A percentile compares a stretch with the other conserved stretches of the same genome.
Evolutionary conservation across 2,888 invertebrate species (phyloP).

Genomic region (Meliscaeva auricollis): DNA sequence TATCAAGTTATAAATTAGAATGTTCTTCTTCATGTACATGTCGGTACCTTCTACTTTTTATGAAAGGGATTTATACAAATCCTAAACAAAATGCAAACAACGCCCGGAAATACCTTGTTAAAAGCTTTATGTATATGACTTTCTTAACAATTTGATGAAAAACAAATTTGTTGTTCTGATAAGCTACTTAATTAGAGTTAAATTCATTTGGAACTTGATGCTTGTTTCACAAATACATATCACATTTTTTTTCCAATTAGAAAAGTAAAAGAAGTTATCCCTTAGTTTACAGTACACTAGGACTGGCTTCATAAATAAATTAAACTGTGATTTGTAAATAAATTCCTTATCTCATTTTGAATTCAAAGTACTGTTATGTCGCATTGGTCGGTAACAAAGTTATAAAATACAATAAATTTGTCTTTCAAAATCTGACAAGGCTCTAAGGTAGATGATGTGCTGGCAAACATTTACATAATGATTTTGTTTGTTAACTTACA

Average conservation of each 20-base stretch:
- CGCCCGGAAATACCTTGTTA: not conserved
- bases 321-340: conserved; percentile 48
- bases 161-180: conserved; percentile 14
- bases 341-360: conserved; percentile 57
- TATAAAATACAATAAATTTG: conserved; percentile 58
- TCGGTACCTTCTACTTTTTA: not conserved
- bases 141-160: not conserved
- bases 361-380: conserved; percentile 38
- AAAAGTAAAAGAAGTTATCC: conserved; percentile 6
- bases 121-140: not conserved
- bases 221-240: not conserved
- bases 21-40: not conserved
- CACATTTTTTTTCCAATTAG: conserved; percentile 5
- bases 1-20: conserved; percentile 12
- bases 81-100: conserved; percentile 14
- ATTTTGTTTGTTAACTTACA: conserved; percentile 46
- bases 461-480: conserved; percentile 64
- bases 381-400: conserved; percentile 23
- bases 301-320: conserved; percentile 20
- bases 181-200: not conserved
- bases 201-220: conserved; percentile 9
- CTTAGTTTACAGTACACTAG: not conserved
- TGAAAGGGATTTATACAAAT: not conserved
- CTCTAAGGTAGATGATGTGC: conserved; percentile 36
- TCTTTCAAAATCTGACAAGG: conserved; percentile 55